Evolutionary conservation across 64 coral and sea anemone species (phyloP).

Genomic region (Exaiptasia diaphana): DNA sequence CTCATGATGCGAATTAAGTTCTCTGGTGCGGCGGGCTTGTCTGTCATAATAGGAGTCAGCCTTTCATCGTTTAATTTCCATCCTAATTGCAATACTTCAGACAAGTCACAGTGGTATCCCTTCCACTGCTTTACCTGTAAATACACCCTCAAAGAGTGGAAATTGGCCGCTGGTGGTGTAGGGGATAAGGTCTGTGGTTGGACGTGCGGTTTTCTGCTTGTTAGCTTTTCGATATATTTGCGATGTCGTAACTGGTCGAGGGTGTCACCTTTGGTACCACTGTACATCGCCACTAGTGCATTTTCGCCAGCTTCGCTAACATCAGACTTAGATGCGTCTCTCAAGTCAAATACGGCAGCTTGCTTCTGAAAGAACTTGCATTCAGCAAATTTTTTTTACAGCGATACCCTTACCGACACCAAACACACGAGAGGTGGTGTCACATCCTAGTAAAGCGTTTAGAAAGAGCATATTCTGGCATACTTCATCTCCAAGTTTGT

Average conservation of each 20-base stretch:
- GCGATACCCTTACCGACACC: neutral
- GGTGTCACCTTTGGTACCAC: slow-evolving; percentile 14
- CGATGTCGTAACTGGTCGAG: slow-evolving; percentile 19
- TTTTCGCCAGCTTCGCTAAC: slow-evolving; percentile 25
- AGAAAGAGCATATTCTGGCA: slow-evolving; percentile 26
- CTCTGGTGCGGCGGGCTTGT: slow-evolving; percentile 8
- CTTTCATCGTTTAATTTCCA: slow-evolving; percentile 4
- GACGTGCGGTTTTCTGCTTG: neutral
- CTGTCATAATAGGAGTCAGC: neutral
- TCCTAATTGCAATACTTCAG: slow-evolving; percentile 1
- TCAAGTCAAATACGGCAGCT: slow-evolving; percentile 23
- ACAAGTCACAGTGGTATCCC: slow-evolving; percentile 6
- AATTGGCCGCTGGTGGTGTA: neutral
- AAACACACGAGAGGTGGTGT: too few relatives aligned
- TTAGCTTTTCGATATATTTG: slow-evolving; percentile 15
- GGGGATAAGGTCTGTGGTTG: slow-evolving; percentile 1
- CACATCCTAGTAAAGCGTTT: slow-evolving; percentile 24
- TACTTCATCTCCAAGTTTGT: slow-evolving; percentile 1
- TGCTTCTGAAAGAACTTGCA: slow-evolving; percentile 3
- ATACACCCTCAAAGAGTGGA: slow-evolving; percentile 15
- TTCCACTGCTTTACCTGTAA: slow-evolving; percentile 25
- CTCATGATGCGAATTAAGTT: slow-evolving; percentile 8
- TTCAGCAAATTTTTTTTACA: slow-evolving; percentile 1
- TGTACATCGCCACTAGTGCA: slow-evolving; percentile 5
- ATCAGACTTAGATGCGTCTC: neutral